Base-by-base conservation (phyloP, 1,140 invertebrate species). In the Tenebrio molitor region DNA sequence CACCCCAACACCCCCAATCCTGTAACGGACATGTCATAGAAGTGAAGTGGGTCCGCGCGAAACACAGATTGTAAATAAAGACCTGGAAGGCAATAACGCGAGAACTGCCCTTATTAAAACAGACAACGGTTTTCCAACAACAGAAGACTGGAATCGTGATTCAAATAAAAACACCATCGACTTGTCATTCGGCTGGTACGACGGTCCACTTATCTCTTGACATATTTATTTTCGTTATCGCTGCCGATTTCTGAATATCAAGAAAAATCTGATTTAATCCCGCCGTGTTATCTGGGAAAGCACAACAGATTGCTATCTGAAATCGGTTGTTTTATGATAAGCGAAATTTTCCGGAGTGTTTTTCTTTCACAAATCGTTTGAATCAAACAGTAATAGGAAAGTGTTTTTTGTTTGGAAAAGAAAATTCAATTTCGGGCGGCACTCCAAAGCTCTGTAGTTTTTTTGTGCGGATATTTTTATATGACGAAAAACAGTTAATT, bases 271-370 rank as follows among this genome's bases (percentile, higher is more conserved):
- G 42, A 46, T 46, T 46, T 46, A 46, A 46, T 46, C 42, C 15
- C 14, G 14, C 1, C 42, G 8, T 46, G 42, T 46, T 46, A 46
- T 46, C 42, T 14, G 42, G 12, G 12, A 17, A 50, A 50, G 17
- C 44, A 50, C 17, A 50, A 50, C 44, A 50, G 44, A 50, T 50
- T 50, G 44, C 44, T 21, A 50, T 50, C 44, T 21, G 44, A 19
- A 50, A 19, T 50, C 44, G 44, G 44, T 50, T 50, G 19, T 50
- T 50, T 50, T 50, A 50, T 50, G 44, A 50, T 50, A 21, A 50
- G 44, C 44, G 8, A 21, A 21, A 29, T 29, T 17, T 41, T 21
- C 21, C 44, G n/a, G 16, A 5, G 44, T 21, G 44, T 50, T 50
- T 46, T 46, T 19, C 42, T 46, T 46, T 46, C 12, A 19, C 42